Conservation (phyloP, 2,888 invertebrate species). For the Ennomos erosarius region DNA sequence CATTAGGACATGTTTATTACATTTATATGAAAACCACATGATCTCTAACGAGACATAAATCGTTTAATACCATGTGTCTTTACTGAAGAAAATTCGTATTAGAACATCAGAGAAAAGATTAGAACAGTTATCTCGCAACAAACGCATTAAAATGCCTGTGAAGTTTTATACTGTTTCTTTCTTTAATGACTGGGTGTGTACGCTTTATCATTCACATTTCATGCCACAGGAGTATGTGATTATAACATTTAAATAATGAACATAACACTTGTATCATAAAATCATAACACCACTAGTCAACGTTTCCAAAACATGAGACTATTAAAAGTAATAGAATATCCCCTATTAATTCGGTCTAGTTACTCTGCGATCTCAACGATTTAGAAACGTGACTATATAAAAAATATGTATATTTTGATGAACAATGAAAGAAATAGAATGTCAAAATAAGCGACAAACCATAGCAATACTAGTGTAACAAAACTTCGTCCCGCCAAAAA, state of each 20-base stretch:
- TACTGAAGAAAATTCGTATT: too few relatives aligned
- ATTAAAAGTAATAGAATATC: neutral
- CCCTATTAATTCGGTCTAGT: too few relatives aligned
- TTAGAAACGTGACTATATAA: constrained; percentile 6
- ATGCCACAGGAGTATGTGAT: constrained; percentile 7
- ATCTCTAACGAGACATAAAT: too few relatives aligned
- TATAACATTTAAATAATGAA: constrained; percentile 1
- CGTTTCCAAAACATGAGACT: constrained; percentile 3
- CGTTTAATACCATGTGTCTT: too few relatives aligned
- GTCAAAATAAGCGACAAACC: constrained; percentile 6
- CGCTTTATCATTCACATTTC: neutral
- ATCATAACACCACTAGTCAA: neutral
- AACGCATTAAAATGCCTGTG: too few relatives aligned
- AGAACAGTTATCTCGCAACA: too few relatives aligned
- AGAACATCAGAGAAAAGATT: too few relatives aligned
- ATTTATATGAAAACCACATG: too few relatives aligned
- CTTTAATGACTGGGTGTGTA: constrained; percentile 12
- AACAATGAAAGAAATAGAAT: neutral
- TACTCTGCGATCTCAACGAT: neutral
- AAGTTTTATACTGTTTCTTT: too few relatives aligned
- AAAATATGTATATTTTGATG: neutral
- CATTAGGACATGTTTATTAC: too few relatives aligned
- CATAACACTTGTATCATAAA: constrained; percentile 2
- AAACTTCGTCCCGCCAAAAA: neutral
- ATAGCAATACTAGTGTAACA: constrained; percentile 3